Base-by-base conservation (phyloP, 2,113 vertebrate species). In the Mesitornis unicolor region DNA sequence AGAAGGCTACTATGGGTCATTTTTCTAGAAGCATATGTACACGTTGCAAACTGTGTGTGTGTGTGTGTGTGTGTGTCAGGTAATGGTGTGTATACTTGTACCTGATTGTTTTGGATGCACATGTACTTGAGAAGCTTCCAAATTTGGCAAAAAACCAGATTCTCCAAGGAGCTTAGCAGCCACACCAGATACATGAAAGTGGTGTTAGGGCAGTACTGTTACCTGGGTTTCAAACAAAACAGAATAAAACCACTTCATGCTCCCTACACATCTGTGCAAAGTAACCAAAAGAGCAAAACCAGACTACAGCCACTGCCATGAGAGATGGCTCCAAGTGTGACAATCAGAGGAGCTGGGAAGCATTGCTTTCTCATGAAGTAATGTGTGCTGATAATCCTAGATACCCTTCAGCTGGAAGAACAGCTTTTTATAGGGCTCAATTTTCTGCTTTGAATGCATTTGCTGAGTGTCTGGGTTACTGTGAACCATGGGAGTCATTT, bases 341-440 rank as follows among this genome's bases (percentile, higher is more conserved):
- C 76, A 65, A 54, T 67, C 68, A 48, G 56, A 71, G 75, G 60
- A 77, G 38, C 45, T 86, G 50, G 50, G 57, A 90, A 94, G 45
- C 70, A 92, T 96, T 97, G 93, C 79, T 94, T 21, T 92, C 76
- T 89, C 69, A 79, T 93, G 92, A 96, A 92, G 88, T 92, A 86
- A 96, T 95, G 79, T 59, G 57, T 64, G 40, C 31, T 71, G 60
- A 80, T 96, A 94, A 95, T 94, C 95, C 79, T 77, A 81, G 79
- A 90, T 89, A 84, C 33, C n/a, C 43, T 68, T 94, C 73, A 92
- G 45, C 38, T 36, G 59, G 68, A 95, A 87, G 74, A 94, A 29
- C 11, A 78, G 68, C 29, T 50, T 93, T 80, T 86, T 67, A 77
- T 25, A 84, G 47, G 60, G 68, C 79, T 93, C 79, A 68, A 2